Evolutionary conservation across 2,888 invertebrate genomes (phyloP), one percentile per base, ranked within the genome.

Genomic region (Congeria kusceri): DNA sequence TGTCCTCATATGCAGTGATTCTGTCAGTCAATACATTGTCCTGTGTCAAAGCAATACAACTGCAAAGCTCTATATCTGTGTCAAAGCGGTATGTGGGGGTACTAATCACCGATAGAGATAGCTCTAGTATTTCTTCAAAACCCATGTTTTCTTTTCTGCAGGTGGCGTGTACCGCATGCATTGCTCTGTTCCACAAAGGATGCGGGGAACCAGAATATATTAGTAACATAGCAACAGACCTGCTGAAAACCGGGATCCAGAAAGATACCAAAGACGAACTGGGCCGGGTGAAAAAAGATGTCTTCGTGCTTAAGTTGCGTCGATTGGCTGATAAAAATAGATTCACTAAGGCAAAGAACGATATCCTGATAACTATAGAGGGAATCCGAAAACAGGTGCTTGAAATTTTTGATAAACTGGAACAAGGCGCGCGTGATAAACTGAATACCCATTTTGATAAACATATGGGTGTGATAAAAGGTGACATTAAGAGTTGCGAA

Each of bases 111-210:
- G n/a, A n/a, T n/a, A n/a, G n/a, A n/a, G n/a, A n/a, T n/a, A n/a
- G n/a, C n/a, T n/a, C n/a, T n/a, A 23, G 25, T 1, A 53, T n/a
- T 53, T 9, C 53, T 15, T 2, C 3, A 23, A 25, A 53, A 15
- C 53, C 25, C 25, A 4, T 53, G 53, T 23, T 53, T 53, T 53
- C 20, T 13, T 39, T 3, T 15, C 39, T 39, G 1, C 39, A 53
- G 53, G 73, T 83, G 15, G 83, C 79, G 0, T 83, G 83, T 61
- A 47, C 71, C 18, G 78, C 68, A 0, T 83, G 83, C 46, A 77
- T 83, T n/a, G 83, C 83, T 3, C 28, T 65, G 15, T 65, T 67
- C 15, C 83, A 83, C 29, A 83, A 75, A 62, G 62, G 49, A 13
- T 83, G 83, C 25, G 49, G 28, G 3, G 77, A 79, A 59, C 58